Evolutionary conservation across 2,888 invertebrate species (phyloP), one percentile per base, ranked within the genome.

Genomic region (Drosophila limbata): DNA sequence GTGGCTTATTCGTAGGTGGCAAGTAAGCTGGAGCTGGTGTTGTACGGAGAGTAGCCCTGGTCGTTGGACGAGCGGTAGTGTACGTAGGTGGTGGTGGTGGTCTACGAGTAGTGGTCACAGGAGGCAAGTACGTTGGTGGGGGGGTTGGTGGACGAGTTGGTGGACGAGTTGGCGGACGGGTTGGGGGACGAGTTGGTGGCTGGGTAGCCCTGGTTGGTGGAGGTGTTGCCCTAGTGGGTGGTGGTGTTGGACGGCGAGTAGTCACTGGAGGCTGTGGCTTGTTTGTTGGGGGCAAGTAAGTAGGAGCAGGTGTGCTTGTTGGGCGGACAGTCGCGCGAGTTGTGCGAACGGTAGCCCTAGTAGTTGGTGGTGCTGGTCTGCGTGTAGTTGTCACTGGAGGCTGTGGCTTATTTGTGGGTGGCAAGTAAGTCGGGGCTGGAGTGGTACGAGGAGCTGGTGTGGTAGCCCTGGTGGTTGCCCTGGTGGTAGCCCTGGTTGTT

Each of bases 1-100:
- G 76, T 17, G 84, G 88, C 61, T 80, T 84, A n/a, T 83, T 74
- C 8, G 81, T 71, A 10, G 82, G 80, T 33, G 86, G 85, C 53
- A 78, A 35, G 21, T 64, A 76, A 0, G 87, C 84, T 0, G 75
- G 72, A 17, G 63, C 56, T 3, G 77, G 75, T 5, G 77, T 33
- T 42, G 65, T 65, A 25, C 73, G 73, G 9, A 13, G 0, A 0
- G 47, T 50, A 5, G 50, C 53, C 53, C 53, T 39, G 11, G 52
- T 52, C 1, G 77, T 57, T 28, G 69, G 71, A 11, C 31, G 59
- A 33, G 2, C 50, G 10, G 21, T 50, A 48, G 72, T 70, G 66
- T 64, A 64, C 9, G 64, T 59, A 13, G 84, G 50, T 59, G 64
- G 59, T 33, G 72, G 61, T 28, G 37, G 66, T 63, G 59, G 59